Evolutionary conservation across 2,797 vertebrate genomes (phyloP), one percentile per base, ranked within the genome.

Genomic region (Phataginus tricuspis): DNA sequence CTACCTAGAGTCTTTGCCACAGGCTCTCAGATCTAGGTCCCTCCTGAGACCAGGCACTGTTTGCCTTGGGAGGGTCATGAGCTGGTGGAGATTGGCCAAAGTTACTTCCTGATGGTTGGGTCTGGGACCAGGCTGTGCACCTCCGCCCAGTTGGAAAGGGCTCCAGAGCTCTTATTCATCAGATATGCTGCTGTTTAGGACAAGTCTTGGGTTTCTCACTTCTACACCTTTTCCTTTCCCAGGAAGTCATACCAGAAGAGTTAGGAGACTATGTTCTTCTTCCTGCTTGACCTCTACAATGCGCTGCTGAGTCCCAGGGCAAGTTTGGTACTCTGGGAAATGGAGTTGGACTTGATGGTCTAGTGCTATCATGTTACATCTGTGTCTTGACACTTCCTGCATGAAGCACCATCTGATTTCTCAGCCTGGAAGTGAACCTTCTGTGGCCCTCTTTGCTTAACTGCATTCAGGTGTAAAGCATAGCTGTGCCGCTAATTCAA

Each of bases 11-110:
- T 49, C 53, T 39, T 90, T 88, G 31, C 61, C 37, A 37, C 64
- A 78, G 37, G 34, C 25, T 90, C 53, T 96, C 34, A 93, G 75
- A 82, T 83, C 51, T 25, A 91, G 39, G 39, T 79, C 45, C 55
- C 74, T 83, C 34, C 74, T 90, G 77, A 88, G 42, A 92, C 61
- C 49, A 72, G 51, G 87, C 13, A 55, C 27, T 97, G 61, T 97
- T 98, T 98, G 92, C 94, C 39, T 97, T 98, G 96, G 97, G 96
- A 96, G 96, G 96, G 85, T 82, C 95, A 86, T 88, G 63, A 90
- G 64, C 75, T 94, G 61, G 57, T 92, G 66, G 80, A 95, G 75
- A 93, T 72, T 96, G 86, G 45, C 75, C 77, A 92, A 94, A 96
- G 88, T 95, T 88, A 72, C 95, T 95, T 96, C 95, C 96, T 98